Percentiles rank a stretch among this genome's conserved stretches.
Evolutionary conservation across 2,113 vertebrate species (phyloP).

Genomic region (Pachypanchax playfairii): DNA sequence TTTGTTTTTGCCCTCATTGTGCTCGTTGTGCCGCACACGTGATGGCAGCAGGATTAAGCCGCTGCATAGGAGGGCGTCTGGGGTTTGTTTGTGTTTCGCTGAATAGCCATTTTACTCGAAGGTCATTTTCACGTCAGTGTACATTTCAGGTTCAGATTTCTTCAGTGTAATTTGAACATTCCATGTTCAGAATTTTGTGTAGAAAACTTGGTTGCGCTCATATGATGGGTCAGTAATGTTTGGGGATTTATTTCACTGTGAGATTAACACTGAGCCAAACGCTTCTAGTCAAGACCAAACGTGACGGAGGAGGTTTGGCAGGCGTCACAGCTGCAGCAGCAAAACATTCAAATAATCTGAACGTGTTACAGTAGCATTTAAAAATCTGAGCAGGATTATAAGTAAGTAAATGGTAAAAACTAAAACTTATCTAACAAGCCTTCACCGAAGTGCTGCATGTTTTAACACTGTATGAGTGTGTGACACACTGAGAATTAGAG

Average conservation of each 20-base stretch:
- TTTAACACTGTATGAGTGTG: constrained; percentile 68
- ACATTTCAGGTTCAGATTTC: no score
- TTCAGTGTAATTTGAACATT: constrained; percentile 59
- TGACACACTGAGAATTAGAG: constrained; percentile 23
- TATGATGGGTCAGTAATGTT: not conserved
- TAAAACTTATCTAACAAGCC: constrained; percentile 45
- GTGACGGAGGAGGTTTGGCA: no score
- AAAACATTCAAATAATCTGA: no score
- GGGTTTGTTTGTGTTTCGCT: constrained; percentile 37
- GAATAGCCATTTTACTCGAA: constrained; percentile 15
- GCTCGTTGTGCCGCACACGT: constrained; percentile 14
- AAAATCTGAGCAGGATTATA: no score
- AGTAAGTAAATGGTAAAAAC: no score
- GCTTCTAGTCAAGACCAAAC: constrained; percentile 43
- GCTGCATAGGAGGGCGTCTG: constrained; percentile 4
- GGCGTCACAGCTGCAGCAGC: no score
- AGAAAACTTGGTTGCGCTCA: not conserved
- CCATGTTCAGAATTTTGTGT: constrained; percentile 38
- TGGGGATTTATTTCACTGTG: constrained; percentile 11
- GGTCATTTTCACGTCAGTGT: constrained; percentile 34
- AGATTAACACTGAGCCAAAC: no score
- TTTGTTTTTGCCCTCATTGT: constrained; percentile 18
- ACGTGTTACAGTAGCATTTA: no score
- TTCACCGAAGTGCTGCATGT: constrained; percentile 70
- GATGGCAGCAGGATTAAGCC: not conserved